Evolutionary conservation across 1,140 invertebrate species (phyloP), one percentile per base, ranked within the genome.

Genomic region (Planococcus citri): DNA sequence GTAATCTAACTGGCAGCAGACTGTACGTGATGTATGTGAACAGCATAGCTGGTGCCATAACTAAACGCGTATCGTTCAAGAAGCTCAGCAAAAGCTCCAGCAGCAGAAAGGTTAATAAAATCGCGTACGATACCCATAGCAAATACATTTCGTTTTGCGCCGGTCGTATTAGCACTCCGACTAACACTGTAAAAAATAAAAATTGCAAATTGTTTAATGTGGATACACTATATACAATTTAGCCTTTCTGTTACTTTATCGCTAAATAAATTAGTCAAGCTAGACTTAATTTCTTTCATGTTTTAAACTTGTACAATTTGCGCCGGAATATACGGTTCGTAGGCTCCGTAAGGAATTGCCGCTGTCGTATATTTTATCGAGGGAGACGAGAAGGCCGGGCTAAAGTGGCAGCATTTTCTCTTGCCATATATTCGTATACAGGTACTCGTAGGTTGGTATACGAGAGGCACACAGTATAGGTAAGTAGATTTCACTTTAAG

Each of bases 21-120:
- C 91, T 89, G 76, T 94, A 95, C 27, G 88, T 88, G 79, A 94
- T 83, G 80, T 94, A 96, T 60, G 91, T 88, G 80, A 91, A 92
- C 70, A 94, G 84, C 14, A 90, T 82, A 14, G 71, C 68, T n/a
- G 71, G 73, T 1, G 72, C 73, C 71, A 64, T 72, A 27, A 70
- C 70, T 1, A 71, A 74, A 58, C 22, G 37, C 69, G 61, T 70
- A 14, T 68, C 3, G 1, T 71, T 74, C 60, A 21, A 73, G 21
- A 81, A 76, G 27, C 82, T 80, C 22, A 87, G 74, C 14, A 82
- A 76, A 61, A 86, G 76, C 69, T 88, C 84, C 27, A 88, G 82
- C 24, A 83, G 81, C 37, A 89, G 77, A 75, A 92, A 86, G 0
- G 89, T 88, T 58, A 83, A 83, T 68, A 90, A 78, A 27, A 94